Conservation (phyloP, 1,140 invertebrate genomes). For the Conopomorpha cramerella region DNA sequence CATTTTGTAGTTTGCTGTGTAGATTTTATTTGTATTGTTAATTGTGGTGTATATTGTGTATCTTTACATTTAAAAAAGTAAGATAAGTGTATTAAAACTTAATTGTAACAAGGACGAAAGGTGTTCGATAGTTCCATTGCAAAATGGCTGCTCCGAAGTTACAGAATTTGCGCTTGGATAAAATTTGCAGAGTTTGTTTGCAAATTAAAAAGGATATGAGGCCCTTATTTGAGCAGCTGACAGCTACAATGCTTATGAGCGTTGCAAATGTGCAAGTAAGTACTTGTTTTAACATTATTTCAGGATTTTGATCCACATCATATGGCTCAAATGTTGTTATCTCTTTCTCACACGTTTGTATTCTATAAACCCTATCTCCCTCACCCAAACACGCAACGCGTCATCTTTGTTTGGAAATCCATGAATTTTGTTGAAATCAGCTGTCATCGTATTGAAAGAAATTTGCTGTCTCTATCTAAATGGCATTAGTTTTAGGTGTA, state of each 20-base stretch:
- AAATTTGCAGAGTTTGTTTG: constrained; percentile 66
- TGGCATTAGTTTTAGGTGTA: no score
- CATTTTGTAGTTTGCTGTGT: no score
- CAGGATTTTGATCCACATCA: constrained; percentile 27
- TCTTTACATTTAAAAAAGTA: no score
- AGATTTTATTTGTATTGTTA: no score
- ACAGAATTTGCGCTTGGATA: constrained; percentile 51
- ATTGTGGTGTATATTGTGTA: no score
- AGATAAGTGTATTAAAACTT: no score
- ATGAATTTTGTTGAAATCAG: constrained; percentile 26
- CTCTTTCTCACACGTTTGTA: constrained; percentile 25
- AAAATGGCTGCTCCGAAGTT: constrained; percentile 47
- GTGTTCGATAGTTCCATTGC: constrained; percentile 27
- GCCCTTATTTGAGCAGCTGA: constrained; percentile 63
- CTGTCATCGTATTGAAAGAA: no score
- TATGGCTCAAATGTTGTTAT: constrained; percentile 31
- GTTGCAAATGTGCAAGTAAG: constrained; percentile 62
- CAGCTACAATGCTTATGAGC: constrained; percentile 66
- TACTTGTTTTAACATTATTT: constrained; percentile 24
- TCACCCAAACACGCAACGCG: constrained; percentile 26
- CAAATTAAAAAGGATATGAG: constrained; percentile 66
- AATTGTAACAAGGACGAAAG: constrained; percentile 45
- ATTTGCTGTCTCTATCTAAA: constrained; percentile 39
- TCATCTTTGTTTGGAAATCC: constrained; percentile 54
- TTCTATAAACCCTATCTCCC: constrained; percentile 11